Conservation (phyloP, 1,140 invertebrate species). For the Lucilia cuprina region DNA sequence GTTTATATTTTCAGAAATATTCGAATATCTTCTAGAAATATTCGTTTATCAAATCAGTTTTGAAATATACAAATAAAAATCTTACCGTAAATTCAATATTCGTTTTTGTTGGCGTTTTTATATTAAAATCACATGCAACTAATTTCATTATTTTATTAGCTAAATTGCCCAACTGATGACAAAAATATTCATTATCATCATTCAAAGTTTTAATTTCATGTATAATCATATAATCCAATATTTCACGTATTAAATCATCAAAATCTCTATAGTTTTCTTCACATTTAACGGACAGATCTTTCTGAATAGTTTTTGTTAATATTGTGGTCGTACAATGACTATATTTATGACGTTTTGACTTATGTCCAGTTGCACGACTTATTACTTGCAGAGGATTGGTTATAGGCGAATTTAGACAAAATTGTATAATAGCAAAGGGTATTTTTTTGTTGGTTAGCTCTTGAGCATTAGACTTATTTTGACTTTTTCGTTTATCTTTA, state of each 20-base stretch:
- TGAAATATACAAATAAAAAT: background rate
- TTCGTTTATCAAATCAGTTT: background rate
- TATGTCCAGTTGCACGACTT: background rate
- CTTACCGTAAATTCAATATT: conserved; percentile 38
- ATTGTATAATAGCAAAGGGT: conserved; percentile 29
- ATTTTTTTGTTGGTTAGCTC: background rate
- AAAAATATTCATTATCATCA: conserved; percentile 32
- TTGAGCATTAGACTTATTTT: background rate
- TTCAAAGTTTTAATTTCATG: conserved; percentile 5
- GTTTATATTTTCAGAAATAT: too few relatives aligned
- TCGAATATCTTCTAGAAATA: too few relatives aligned
- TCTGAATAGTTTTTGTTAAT: background rate
- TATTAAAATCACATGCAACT: conserved; percentile 37
- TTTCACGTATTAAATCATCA: conserved; percentile 4
- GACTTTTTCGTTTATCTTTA: background rate
- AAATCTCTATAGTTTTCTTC: conserved; percentile 28
- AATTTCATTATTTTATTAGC: conserved; percentile 36
- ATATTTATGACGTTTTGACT: background rate
- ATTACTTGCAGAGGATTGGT: conserved; percentile 17
- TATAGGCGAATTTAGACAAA: conserved; percentile 28
- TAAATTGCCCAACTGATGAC: conserved; percentile 21
- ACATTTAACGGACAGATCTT: background rate
- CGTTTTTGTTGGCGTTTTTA: conserved; percentile 25
- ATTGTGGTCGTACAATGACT: background rate
- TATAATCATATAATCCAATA: conserved; percentile 22